These are phyloP conservation scores for Cordylochernes scorpioides DNA, from an alignment of 2,888 invertebrate species.

Conservation along the genomic window DNA sequence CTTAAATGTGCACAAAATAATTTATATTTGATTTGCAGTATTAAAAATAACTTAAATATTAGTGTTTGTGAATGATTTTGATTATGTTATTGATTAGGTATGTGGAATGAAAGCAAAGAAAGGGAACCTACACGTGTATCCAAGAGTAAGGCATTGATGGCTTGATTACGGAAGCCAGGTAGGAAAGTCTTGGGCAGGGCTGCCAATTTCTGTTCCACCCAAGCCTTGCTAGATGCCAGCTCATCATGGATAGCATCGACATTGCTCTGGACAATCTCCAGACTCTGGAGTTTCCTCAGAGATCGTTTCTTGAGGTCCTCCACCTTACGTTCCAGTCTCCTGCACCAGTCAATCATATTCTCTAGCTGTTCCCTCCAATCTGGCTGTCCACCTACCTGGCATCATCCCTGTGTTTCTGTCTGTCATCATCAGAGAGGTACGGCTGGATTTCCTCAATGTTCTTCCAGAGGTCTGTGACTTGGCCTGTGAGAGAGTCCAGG, in stretches of 20 bases:
- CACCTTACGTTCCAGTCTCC: slow-evolving; percentile 48
- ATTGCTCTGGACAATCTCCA: slow-evolving; percentile 55
- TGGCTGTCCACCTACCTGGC: slow-evolving; percentile 32
- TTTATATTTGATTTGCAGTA: not conserved
- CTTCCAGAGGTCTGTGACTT: slow-evolving; percentile 7
- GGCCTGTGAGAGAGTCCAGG: slow-evolving; percentile 4
- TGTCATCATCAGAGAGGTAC: slow-evolving; percentile 40
- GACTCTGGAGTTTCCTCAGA: slow-evolving; percentile 48
- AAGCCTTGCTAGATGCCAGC: slow-evolving; percentile 46
- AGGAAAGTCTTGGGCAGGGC: slow-evolving; percentile 27
- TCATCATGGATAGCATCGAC: slow-evolving; percentile 52
- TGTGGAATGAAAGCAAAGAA: no score
- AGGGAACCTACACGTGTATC: no score
- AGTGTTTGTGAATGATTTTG: no score
- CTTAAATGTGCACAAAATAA: no score
- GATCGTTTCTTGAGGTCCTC: slow-evolving; percentile 57
- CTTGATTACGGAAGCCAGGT: slow-evolving; percentile 46
- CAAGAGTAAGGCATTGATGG: no score
- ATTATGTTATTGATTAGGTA: no score
- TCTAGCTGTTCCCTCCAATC: not conserved
- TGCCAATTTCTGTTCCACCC: slow-evolving; percentile 42
- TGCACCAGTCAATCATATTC: slow-evolving; percentile 1
- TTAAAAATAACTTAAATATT: not conserved
- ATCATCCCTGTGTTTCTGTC: slow-evolving; percentile 63
- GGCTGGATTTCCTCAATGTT: slow-evolving; percentile 14